These are phyloP conservation scores for Aporophyla lueneburgensis DNA, from an alignment of 2,888 invertebrate genomes.

Conservation along the genomic window DNA sequence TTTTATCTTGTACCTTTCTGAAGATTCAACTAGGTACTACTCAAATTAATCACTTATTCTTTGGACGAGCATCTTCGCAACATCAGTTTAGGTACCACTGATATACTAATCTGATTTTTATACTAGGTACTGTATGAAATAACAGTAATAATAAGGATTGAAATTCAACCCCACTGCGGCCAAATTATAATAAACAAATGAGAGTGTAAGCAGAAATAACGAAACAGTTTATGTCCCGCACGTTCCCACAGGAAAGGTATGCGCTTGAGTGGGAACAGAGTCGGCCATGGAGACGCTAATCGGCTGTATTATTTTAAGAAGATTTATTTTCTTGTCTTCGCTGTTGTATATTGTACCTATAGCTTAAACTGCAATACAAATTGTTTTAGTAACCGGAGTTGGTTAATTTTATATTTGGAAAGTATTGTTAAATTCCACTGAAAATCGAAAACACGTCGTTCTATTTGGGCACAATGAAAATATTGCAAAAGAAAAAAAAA, in stretches of 20 bases:
- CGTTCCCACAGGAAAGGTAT: conserved; percentile 91
- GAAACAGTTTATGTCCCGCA: conserved; percentile 89
- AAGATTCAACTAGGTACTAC: neutral
- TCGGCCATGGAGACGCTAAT: conserved; percentile 69
- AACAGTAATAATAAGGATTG: conserved; percentile 77
- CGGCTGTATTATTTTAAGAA: conserved; percentile 18
- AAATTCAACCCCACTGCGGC: conserved; percentile 81
- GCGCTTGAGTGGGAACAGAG: conserved; percentile 77
- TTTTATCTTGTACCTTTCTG: neutral
- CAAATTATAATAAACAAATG: conserved; percentile 91
- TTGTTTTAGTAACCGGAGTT: neutral
- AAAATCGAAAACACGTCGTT: neutral
- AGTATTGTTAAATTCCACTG: neutral
- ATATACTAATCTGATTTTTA: no score
- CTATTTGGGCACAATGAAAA: neutral
- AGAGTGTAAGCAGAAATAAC: conserved; percentile 90
- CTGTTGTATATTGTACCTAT: neutral
- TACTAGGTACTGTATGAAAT: conserved; percentile 15
- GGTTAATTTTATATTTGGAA: neutral
- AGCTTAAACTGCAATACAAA: neutral
- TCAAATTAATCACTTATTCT: neutral
- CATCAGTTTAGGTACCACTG: neutral
- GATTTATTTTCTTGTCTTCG: neutral
- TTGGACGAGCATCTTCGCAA: neutral
- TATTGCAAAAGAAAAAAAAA: neutral